Percentiles rank a stretch among this genome's conserved stretches.
These are phyloP conservation scores for Polypterus senegalus DNA, from an alignment of 2,113 vertebrate genomes.

Conservation along the genomic window DNA sequence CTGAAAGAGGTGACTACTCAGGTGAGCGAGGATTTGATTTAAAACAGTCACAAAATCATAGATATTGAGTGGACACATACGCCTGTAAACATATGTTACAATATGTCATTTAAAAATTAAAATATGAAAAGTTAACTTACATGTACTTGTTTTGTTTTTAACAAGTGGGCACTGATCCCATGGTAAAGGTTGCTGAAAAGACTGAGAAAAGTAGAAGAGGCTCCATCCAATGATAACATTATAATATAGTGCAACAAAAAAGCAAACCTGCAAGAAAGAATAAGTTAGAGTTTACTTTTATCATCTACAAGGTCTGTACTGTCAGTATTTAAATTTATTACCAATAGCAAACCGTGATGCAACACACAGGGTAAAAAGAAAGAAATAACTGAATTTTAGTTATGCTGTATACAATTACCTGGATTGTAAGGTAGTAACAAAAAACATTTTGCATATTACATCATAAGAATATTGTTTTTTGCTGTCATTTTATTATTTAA, in stretches of 20 bases:
- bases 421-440: too few species aligned
- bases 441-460: too few species aligned
- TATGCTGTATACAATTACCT: too few species aligned
- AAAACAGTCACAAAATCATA: background rate
- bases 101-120: background rate
- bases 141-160: constrained; percentile 72
- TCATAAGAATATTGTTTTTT: too few species aligned
- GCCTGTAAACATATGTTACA: background rate
- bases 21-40: too few species aligned
- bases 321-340: background rate
- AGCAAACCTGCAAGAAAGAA: constrained; percentile 66
- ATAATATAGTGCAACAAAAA: constrained; percentile 93
- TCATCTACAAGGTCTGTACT: background rate
- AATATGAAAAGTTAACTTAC: constrained; percentile 46
- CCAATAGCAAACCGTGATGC: too few species aligned
- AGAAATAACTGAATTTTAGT: too few species aligned
- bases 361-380: too few species aligned
- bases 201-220: constrained; percentile 95
- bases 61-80: background rate
- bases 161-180: constrained; percentile 90
- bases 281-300: background rate
- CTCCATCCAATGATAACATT: constrained; percentile 98
- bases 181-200: constrained; percentile 88
- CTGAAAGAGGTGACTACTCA: too few species aligned
- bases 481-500: too few species aligned